A percentile compares a stretch with the other conserved stretches of the same genome.
Conservation (phyloP, 92 coral and sea anemone genomes). For the Phenganax marumi region DNA sequence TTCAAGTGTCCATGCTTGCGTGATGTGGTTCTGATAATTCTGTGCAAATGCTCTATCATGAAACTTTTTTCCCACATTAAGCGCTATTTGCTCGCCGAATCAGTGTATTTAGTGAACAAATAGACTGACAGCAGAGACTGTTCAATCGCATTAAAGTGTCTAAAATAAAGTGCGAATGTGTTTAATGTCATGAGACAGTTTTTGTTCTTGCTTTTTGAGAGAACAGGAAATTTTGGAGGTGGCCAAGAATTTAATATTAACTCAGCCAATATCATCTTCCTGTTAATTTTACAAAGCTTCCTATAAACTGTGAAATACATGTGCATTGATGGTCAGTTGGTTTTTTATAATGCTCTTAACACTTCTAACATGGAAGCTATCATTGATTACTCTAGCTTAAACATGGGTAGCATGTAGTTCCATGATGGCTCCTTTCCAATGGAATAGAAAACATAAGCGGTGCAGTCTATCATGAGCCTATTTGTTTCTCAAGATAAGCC, state of each 20-base stretch:
- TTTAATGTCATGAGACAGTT: background rate
- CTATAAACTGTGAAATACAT: background rate
- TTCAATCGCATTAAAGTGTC: conserved; percentile 9
- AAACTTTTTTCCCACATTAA: background rate
- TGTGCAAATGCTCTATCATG: background rate
- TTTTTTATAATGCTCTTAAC: too few relatives aligned
- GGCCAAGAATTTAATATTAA: conserved; percentile 15
- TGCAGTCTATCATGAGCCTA: too few relatives aligned
- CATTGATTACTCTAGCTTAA: background rate
- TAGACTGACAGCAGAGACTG: background rate
- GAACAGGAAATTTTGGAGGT: background rate
- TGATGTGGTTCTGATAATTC: background rate
- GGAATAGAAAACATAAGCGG: background rate
- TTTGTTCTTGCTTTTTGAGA: background rate
- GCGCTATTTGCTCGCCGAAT: background rate
- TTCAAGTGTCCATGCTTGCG: background rate
- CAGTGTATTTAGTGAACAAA: background rate
- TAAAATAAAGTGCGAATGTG: conserved; percentile 1
- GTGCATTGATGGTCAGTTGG: background rate
- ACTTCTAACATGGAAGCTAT: too few relatives aligned
- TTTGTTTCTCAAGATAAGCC: background rate
- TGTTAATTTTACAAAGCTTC: background rate
- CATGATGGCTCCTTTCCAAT: background rate
- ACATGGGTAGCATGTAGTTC: background rate
- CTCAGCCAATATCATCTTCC: background rate